Evolutionary conservation across 2,797 vertebrate genomes (phyloP).

Genomic region (Manis pentadactyla): DNA sequence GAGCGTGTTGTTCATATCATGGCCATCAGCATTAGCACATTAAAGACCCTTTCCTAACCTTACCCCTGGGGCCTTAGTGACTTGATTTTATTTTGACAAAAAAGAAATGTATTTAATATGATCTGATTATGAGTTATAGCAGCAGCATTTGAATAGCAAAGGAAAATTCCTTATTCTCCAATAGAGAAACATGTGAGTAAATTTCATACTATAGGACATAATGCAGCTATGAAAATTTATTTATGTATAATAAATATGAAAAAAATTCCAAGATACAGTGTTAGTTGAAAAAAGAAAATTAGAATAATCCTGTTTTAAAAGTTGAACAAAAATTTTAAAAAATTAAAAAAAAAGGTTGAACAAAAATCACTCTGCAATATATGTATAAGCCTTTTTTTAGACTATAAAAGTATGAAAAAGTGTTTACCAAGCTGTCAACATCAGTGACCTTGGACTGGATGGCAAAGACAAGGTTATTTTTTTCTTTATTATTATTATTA

Average conservation of each 20-base stretch:
- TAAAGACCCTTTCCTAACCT: background rate
- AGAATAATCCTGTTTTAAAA: background rate
- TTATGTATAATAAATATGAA: background rate
- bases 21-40: constrained; percentile 9
- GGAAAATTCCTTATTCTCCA: background rate
- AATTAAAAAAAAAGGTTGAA: no score
- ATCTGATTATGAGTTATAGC: constrained; percentile 38
- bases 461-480: background rate
- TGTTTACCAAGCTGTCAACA: background rate
- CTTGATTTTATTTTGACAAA: constrained; percentile 57
- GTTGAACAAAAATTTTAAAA: constrained; percentile 14
- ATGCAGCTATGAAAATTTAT: background rate
- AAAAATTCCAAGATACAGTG: background rate
- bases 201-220: background rate
- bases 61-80: background rate
- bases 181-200: background rate
- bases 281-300: background rate
- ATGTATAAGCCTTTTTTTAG: background rate
- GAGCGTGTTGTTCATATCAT: constrained; percentile 23
- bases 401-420: background rate
- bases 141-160: constrained; percentile 3
- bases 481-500: background rate
- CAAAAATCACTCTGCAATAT: background rate
- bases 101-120: constrained; percentile 20
- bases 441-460: background rate